phyloP scores from a whole-genome alignment of 2,113 vertebrate species.

The Nothoprocta perdicaria region DNA sequence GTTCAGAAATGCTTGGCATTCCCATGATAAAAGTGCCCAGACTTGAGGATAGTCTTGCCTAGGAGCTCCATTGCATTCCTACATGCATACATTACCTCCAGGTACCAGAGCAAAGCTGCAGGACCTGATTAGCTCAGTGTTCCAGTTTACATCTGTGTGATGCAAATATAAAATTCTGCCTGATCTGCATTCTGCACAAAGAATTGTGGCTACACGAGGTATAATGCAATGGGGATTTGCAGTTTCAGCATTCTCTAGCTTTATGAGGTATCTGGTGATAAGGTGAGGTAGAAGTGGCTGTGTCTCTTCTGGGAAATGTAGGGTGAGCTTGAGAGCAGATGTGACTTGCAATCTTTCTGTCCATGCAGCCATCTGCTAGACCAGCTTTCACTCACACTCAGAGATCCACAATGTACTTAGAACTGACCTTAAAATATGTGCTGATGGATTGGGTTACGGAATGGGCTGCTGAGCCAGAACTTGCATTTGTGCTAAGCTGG shows the following conservation, averaged over 20 bases:
- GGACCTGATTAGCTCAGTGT: neutral
- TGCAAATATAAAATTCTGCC: neutral
- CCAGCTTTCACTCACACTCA: neutral
- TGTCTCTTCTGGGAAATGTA: neutral
- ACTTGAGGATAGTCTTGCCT: neutral
- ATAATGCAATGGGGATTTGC: neutral
- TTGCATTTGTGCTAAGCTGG: neutral
- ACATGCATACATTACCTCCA: neutral
- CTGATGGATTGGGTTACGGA: neutral
- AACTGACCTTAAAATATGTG: neutral
- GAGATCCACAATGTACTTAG: neutral
- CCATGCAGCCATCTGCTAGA: neutral
- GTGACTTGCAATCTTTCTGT: neutral
- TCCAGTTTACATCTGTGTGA: neutral
- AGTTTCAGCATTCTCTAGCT: neutral
- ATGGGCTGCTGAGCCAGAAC: fast-evolving
- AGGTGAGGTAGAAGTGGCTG: neutral
- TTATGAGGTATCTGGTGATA: neutral
- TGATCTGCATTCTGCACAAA: neutral
- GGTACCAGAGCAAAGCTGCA: neutral
- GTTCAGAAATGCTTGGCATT: conserved; percentile 2
- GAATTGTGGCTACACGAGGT: neutral
- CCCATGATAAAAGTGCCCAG: neutral
- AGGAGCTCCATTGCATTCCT: neutral
- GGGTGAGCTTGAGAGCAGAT: neutral